Evolutionary conservation across 2,888 invertebrate species (phyloP).

Genomic region (Baccha elongata): DNA sequence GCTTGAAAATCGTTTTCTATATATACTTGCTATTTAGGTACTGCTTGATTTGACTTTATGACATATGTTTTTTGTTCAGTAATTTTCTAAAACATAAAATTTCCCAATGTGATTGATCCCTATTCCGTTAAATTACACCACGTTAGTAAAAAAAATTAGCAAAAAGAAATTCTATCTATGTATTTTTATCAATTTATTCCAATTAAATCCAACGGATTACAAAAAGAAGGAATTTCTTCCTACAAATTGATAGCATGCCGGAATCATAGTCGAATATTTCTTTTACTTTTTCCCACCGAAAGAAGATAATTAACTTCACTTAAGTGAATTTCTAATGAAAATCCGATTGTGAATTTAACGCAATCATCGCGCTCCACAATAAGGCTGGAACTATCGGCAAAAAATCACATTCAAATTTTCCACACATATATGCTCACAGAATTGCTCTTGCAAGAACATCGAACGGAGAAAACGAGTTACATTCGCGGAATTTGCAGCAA

Average conservation of each 20-base stretch:
- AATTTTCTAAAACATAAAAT: too few species aligned
- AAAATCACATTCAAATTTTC: slow-evolving; percentile 52
- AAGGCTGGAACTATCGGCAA: slow-evolving; percentile 3
- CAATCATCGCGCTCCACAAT: slow-evolving; percentile 22
- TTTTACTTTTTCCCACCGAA: slow-evolving; percentile 28
- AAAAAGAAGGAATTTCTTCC: slow-evolving; percentile 4
- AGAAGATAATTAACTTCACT: slow-evolving; percentile 51
- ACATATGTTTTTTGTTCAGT: too few species aligned
- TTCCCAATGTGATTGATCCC: too few species aligned
- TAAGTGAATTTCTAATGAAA: slow-evolving; percentile 47
- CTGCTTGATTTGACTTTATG: too few species aligned
- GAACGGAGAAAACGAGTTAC: slow-evolving; percentile 15
- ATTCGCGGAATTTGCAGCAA: slow-evolving; percentile 40
- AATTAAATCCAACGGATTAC: slow-evolving; percentile 8
- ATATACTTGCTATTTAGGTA: too few species aligned
- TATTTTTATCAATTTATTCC: slow-evolving; percentile 21
- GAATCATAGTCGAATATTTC: slow-evolving; percentile 12
- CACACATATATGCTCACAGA: not conserved
- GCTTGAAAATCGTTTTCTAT: too few species aligned
- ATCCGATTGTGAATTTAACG: slow-evolving; percentile 49
- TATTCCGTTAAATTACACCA: too few species aligned
- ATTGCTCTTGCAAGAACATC: too few species aligned
- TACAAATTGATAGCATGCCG: slow-evolving; percentile 50
- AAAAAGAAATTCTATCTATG: too few species aligned
- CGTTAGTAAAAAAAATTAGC: too few species aligned